These are phyloP conservation scores for Parotocinclus haroldoi DNA, from an alignment of 2,797 vertebrate genomes.

Conservation along the genomic window DNA sequence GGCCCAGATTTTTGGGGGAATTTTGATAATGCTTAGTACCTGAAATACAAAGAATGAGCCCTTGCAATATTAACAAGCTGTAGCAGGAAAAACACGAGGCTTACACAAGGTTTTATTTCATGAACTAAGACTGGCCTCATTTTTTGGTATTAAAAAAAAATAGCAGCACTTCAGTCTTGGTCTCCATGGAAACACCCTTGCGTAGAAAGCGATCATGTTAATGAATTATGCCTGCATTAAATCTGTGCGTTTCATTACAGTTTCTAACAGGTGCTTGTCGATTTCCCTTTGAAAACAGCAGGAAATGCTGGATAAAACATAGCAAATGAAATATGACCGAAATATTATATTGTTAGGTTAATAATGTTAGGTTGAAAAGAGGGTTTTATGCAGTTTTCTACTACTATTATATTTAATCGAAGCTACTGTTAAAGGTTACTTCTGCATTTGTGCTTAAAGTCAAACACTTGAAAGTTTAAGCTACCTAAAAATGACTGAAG, in stretches of 20 bases:
- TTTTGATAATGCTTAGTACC: constrained; percentile 45
- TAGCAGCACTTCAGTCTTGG: constrained; percentile 13
- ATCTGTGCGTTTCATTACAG: neutral
- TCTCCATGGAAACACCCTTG: constrained; percentile 9
- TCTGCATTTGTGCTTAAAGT: too few relatives aligned
- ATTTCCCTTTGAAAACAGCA: neutral
- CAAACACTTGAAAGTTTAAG: too few relatives aligned
- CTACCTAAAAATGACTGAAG: too few relatives aligned
- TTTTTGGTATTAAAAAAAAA: constrained; percentile 1
- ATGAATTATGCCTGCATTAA: neutral
- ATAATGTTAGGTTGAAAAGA: too few relatives aligned
- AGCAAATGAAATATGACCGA: too few relatives aligned
- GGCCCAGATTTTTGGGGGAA: constrained; percentile 45
- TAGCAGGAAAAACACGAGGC: constrained; percentile 1
- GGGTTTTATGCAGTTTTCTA: too few relatives aligned
- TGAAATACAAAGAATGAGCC: constrained; percentile 36
- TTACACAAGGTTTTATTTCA: constrained; percentile 15
- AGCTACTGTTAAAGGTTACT: too few relatives aligned
- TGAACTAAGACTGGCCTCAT: constrained; percentile 15
- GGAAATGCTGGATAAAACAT: neutral
- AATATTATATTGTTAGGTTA: neutral
- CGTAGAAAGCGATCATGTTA: neutral
- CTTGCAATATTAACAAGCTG: constrained; percentile 30
- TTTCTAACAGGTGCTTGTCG: constrained; percentile 11
- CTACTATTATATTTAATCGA: too few relatives aligned